Percentiles rank a stretch among this genome's conserved stretches.
Evolutionary conservation across 2,888 invertebrate genomes (phyloP).

Genomic region (Eucera pruinosa): DNA sequence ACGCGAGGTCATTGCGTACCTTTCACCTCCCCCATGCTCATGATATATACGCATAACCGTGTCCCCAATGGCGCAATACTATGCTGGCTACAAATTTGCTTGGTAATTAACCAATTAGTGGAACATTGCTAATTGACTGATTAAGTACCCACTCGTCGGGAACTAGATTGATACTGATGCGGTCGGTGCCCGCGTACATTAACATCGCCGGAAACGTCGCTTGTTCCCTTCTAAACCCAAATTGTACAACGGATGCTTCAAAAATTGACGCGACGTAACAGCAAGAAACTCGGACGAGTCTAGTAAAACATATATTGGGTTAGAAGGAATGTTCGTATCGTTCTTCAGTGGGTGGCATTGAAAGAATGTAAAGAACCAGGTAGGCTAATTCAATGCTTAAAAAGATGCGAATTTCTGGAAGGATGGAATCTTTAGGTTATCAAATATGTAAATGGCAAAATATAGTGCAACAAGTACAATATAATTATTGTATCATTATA

Average conservation of each 20-base stretch:
- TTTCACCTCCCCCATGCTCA: constrained; percentile 44
- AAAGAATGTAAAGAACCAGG: too few species aligned
- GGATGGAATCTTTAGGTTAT: too few species aligned
- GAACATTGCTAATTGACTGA: constrained; percentile 75
- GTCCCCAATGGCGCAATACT: constrained; percentile 44
- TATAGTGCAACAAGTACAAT: too few species aligned
- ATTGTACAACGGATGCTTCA: neutral
- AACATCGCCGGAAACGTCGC: constrained; percentile 50
- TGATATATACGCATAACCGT: constrained; percentile 39
- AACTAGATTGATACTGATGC: constrained; percentile 75
- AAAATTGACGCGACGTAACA: too few species aligned
- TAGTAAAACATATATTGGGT: too few species aligned
- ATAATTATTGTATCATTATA: too few species aligned
- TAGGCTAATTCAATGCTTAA: too few species aligned
- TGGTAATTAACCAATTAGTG: constrained; percentile 78
- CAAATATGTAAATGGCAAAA: too few species aligned
- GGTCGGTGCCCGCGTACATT: constrained; percentile 58
- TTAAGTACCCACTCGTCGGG: constrained; percentile 76
- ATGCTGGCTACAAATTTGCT: constrained; percentile 70
- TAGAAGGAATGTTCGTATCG: too few species aligned
- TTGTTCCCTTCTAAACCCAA: constrained; percentile 29
- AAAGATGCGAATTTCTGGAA: too few species aligned
- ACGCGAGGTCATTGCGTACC: constrained; percentile 47
- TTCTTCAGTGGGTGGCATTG: too few species aligned
- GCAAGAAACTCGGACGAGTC: too few species aligned